Percentiles rank a stretch among this genome's conserved stretches.
phyloP scores from a whole-genome alignment of 2,113 vertebrate species.

The Rhombomys opimus region DNA sequence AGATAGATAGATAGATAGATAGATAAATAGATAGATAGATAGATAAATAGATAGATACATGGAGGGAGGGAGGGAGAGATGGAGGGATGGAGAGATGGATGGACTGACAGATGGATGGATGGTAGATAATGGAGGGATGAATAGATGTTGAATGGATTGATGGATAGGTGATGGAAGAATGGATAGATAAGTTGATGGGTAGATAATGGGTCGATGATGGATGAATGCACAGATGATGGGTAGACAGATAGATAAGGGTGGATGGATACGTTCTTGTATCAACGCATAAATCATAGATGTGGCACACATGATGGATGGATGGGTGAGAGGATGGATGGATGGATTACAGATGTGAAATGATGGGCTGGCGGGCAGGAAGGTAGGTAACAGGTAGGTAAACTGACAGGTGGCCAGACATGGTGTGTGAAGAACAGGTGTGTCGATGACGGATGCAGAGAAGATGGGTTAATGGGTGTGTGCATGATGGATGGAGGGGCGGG shows the following conservation, averaged over 20 bases:
- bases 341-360: not conserved
- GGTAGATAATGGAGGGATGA: not conserved
- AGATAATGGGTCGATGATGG: not conserved
- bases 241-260: not conserved
- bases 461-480: not conserved
- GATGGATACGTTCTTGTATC: not conserved
- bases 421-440: no score
- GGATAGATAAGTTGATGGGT: not conserved
- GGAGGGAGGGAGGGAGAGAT: no score
- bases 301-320: not conserved
- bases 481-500: not conserved
- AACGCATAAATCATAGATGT: not conserved
- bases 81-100: not conserved
- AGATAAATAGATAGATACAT: not conserved
- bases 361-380: no score
- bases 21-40: not conserved
- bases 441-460: not conserved
- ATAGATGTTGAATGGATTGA: not conserved
- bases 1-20: not conserved
- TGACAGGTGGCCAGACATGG: not conserved
- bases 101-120: not conserved
- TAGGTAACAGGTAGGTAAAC: not conserved
- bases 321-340: no score
- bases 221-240: not conserved
- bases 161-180: not conserved